Conservation (phyloP, 92 coral and sea anemone species). For the Isaurus tuberculatus region DNA sequence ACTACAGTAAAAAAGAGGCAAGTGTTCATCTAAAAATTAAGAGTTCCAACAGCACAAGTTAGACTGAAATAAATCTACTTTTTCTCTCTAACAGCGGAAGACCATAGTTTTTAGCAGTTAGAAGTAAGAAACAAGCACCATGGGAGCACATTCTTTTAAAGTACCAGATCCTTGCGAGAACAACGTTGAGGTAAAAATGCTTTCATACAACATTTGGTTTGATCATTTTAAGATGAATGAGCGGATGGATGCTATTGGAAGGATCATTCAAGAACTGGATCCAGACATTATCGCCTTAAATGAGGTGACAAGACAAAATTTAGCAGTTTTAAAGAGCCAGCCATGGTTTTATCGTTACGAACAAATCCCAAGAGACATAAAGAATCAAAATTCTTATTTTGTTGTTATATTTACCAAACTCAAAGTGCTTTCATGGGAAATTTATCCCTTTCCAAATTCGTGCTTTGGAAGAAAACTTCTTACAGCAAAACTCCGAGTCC, state of each 20-base stretch:
- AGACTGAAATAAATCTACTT: too few species aligned
- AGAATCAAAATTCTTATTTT: constrained; percentile 34
- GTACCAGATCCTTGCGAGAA: too few species aligned
- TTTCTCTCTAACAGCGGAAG: too few species aligned
- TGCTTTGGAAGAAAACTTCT: constrained; percentile 60
- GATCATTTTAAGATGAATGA: constrained; percentile 47
- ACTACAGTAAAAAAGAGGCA: too few species aligned
- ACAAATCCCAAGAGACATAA: constrained; percentile 30
- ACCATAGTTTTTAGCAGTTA: too few species aligned
- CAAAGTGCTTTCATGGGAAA: constrained; percentile 55
- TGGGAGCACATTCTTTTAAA: too few species aligned
- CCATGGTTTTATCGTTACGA: constrained; percentile 62
- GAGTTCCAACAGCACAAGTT: too few species aligned
- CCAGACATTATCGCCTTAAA: constrained; percentile 72
- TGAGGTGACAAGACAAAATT: constrained; percentile 65
- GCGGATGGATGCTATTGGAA: constrained; percentile 68
- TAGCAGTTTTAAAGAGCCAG: constrained; percentile 53
- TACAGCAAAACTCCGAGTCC: constrained; percentile 52
- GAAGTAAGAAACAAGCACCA: too few species aligned
- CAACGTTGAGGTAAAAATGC: too few species aligned
- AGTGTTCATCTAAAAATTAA: too few species aligned
- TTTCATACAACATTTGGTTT: constrained; percentile 78
- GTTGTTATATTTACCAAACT: constrained; percentile 56
- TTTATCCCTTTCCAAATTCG: constrained; percentile 60
- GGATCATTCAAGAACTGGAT: constrained; percentile 44